These are phyloP conservation scores for Samia ricini DNA, from an alignment of 1,140 invertebrate genomes.

Conservation along the genomic window DNA sequence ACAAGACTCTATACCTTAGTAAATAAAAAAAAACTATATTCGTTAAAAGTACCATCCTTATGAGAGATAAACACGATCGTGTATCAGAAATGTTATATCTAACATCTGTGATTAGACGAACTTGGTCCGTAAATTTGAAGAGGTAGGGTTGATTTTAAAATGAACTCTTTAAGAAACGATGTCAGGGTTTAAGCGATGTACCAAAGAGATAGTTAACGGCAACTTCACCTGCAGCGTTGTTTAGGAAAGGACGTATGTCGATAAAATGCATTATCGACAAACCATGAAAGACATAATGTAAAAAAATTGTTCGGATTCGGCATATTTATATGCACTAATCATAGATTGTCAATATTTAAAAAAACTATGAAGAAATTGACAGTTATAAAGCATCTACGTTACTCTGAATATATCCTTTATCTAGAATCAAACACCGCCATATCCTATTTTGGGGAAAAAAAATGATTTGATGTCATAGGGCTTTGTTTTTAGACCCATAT, in stretches of 20 bases:
- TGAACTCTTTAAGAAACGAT: neutral
- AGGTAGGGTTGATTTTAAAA: neutral
- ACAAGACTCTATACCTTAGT: neutral
- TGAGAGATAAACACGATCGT: neutral
- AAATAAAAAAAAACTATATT: neutral
- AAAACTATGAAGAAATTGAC: no score
- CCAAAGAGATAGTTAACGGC: constrained; percentile 31
- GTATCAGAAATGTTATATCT: neutral
- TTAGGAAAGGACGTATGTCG: constrained; percentile 1
- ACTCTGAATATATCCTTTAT: no score
- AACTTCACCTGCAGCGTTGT: constrained; percentile 21
- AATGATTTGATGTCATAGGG: no score
- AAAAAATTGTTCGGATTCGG: no score
- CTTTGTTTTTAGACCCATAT: no score
- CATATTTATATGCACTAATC: no score
- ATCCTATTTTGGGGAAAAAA: no score
- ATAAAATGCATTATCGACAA: constrained; percentile 8
- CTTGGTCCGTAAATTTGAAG: neutral
- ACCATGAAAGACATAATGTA: neutral
- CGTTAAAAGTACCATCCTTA: neutral
- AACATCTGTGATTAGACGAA: neutral
- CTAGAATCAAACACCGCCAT: no score
- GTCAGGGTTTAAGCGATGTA: constrained; percentile 24
- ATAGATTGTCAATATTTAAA: no score
- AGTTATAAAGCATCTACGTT: no score